Evolutionary conservation across 2,113 vertebrate genomes (phyloP), one percentile per base, ranked within the genome.

Genomic region (Suncus etruscus): DNA sequence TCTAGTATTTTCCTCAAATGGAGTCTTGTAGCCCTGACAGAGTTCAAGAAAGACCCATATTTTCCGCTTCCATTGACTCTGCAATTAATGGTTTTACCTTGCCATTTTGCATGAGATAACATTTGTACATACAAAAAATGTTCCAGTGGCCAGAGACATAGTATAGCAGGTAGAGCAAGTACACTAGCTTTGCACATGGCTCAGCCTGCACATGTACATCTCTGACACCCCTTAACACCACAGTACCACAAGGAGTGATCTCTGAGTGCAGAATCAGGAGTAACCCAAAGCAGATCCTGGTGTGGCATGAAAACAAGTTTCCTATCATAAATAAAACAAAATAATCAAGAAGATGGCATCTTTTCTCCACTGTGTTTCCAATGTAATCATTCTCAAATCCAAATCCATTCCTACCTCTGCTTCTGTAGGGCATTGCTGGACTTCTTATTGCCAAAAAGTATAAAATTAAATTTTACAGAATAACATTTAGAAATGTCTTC

Each of bases 401-500:
- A 87, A 86, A 92, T 89, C 39, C 61, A 32, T 16, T 68, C 76
- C 65, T 0, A 0, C 32, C 25, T 54, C 24, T 24, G 51, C 9
- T 61, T 83, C 63, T 77, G 22, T 0, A 20, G 12, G 45, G 45
- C 10, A 51, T 85, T 87, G n/a, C 74, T 69, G 69, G 29, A 48
- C n/a, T 84, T 81, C 73, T 61, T 94, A 15, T 65, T 63, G n/a
- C 54, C 24, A 16, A 18, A 54, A 47, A 25, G 31, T 39, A 31
- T 66, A 65, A 79, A 91, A 66, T 61, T 87, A 77, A 72, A 66
- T 39, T 80, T 66, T 80, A 51, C 27, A 83, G 72, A 31, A 29
- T 70, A 50, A 8, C 58, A 10, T 61, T 73, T 15, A 61, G 39
- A 86, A 65, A 83, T 54, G 74, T 74, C 29, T 90, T 90, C 47